Conservation (phyloP, 2,888 invertebrate species). For the Drosophila vallismaia region DNA sequence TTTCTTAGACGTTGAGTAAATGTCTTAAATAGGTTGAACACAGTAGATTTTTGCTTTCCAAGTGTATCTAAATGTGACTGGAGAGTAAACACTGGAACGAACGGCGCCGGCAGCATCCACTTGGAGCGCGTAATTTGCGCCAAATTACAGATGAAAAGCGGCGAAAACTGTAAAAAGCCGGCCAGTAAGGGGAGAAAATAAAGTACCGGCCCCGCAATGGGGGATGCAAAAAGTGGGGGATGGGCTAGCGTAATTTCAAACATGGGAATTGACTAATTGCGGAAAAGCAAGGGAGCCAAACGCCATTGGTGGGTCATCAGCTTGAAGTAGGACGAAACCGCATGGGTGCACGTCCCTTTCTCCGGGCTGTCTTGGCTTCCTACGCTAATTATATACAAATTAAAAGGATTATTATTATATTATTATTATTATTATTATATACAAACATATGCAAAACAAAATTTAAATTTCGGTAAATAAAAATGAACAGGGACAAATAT, state of each 20-base stretch:
- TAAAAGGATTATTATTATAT: conserved; percentile 1
- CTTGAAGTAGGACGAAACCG: not conserved
- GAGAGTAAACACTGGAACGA: conserved; percentile 1
- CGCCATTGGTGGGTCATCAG: conserved; percentile 34
- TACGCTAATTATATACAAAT: conserved; percentile 14
- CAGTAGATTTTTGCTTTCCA: not conserved
- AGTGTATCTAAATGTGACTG: conserved; percentile 1
- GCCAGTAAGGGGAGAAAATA: conserved; percentile 24
- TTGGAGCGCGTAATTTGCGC: conserved; percentile 62
- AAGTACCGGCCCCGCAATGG: not conserved
- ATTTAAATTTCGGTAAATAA: too few species aligned
- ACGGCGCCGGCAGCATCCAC: conserved; percentile 37
- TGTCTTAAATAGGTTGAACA: too few species aligned
- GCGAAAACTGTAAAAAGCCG: conserved; percentile 55
- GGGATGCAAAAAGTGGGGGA: conserved; percentile 16
- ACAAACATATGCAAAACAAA: too few species aligned
- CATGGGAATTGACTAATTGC: conserved; percentile 82
- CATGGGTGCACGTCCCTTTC: not conserved
- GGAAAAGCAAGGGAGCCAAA: conserved; percentile 52
- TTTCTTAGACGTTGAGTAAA: too few species aligned
- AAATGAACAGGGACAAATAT: too few species aligned
- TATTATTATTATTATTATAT: too few species aligned
- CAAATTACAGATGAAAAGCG: conserved; percentile 60
- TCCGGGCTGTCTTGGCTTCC: conserved; percentile 15
- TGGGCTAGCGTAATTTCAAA: conserved; percentile 75